phyloP scores from a whole-genome alignment of 2,797 vertebrate species.

The Schizopygopsis malacanthus region DNA sequence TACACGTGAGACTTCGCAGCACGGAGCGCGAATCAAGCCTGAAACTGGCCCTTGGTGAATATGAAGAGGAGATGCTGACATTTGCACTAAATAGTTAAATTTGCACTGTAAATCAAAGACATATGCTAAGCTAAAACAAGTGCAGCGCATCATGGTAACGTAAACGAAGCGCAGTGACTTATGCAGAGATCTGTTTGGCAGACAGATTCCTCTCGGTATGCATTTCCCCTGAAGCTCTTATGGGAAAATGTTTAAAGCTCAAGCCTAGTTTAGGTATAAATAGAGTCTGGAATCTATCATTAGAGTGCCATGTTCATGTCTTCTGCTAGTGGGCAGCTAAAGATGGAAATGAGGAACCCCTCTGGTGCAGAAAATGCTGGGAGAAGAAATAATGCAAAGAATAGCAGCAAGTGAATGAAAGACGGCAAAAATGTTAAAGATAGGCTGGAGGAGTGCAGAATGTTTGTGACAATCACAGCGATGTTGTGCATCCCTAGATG shows the following conservation, averaged over 20 bases:
- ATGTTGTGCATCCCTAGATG: neutral
- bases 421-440: slow-evolving; percentile 15
- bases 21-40: neutral
- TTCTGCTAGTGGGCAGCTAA: slow-evolving; percentile 66
- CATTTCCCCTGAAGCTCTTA: slow-evolving; percentile 63
- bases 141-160: neutral
- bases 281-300: slow-evolving; percentile 73
- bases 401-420: slow-evolving; percentile 38
- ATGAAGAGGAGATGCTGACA: neutral
- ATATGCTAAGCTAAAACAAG: neutral
- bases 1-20: slow-evolving; percentile 17
- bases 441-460: neutral
- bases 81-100: neutral
- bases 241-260: slow-evolving; percentile 73
- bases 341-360: slow-evolving; percentile 60
- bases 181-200: neutral
- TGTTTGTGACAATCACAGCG: neutral
- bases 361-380: slow-evolving; percentile 65
- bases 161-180: slow-evolving; percentile 17
- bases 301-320: slow-evolving; percentile 68
- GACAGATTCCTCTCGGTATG: slow-evolving; percentile 65
- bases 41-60: slow-evolving; percentile 24
- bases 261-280: slow-evolving; percentile 73
- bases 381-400: slow-evolving; percentile 60
- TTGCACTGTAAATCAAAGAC: slow-evolving; percentile 17